Conservation (phyloP, 30 jellyfish, hydroid and myxozoan genomes). For the Sanderia malayensis region DNA sequence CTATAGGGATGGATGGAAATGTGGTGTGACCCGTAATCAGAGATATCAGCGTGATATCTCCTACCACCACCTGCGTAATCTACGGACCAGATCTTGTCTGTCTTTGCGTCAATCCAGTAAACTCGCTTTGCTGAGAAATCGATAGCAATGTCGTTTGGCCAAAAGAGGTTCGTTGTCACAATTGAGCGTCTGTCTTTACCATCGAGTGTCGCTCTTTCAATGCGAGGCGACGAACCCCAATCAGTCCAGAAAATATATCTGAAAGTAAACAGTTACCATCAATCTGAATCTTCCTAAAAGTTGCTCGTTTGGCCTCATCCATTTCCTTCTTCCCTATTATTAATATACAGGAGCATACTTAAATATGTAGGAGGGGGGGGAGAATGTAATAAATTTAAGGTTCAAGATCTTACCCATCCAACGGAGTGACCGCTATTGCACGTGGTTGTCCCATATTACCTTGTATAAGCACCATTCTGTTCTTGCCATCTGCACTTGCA, state of each 20-base stretch:
- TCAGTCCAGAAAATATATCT: conserved; percentile 87
- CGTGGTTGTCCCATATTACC: no score
- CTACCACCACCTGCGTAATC: conserved; percentile 68
- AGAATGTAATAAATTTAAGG: no score
- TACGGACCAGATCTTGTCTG: conserved; percentile 54
- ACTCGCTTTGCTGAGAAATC: conserved; percentile 58
- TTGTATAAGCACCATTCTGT: no score
- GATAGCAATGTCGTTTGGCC: conserved; percentile 80
- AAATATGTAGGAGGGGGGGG: no score
- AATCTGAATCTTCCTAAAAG: no score
- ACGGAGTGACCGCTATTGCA: no score
- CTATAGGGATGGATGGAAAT: conserved; percentile 56
- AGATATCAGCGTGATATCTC: conserved; percentile 13
- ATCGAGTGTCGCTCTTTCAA: conserved; percentile 74
- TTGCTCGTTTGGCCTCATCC: no score
- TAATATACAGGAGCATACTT: no score
- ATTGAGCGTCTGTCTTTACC: conserved; percentile 66
- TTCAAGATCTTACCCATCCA: no score
- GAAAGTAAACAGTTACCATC: neutral
- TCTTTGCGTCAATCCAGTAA: conserved; percentile 84
- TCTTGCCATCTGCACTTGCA: no score
- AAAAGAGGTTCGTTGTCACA: conserved; percentile 22
- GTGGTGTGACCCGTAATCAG: conserved; percentile 17
- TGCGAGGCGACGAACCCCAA: conserved; percentile 64
- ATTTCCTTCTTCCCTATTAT: no score